A percentile compares a stretch with the other conserved stretches of the same genome.
phyloP scores from a whole-genome alignment of 1,140 invertebrate species.

The Papilio aristodemus region DNA sequence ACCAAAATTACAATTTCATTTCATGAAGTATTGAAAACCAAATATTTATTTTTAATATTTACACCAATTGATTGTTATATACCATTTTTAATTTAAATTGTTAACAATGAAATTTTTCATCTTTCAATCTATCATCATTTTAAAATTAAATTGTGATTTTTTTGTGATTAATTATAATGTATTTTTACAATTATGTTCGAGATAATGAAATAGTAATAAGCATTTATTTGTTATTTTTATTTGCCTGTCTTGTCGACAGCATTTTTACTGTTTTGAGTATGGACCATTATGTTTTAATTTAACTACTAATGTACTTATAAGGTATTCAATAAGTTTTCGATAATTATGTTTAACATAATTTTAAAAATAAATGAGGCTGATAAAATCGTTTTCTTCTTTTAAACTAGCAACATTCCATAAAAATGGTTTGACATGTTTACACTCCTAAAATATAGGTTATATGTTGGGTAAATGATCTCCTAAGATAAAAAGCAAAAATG shows the following conservation, averaged over 20 bases:
- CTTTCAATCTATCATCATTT: not conserved
- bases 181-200: not conserved
- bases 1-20: constrained; percentile 40
- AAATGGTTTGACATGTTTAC: not conserved
- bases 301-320: constrained; percentile 24
- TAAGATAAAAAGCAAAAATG: not conserved
- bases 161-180: constrained; percentile 19
- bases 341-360: constrained; percentile 33
- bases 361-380: constrained; percentile 49
- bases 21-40: constrained; percentile 48
- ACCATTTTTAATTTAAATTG: constrained; percentile 15
- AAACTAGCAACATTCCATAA: not conserved
- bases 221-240: constrained; percentile 17
- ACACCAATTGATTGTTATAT: constrained; percentile 33
- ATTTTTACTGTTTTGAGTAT: not conserved
- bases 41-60: constrained; percentile 40
- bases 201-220: constrained; percentile 6
- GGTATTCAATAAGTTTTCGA: constrained; percentile 14
- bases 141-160: constrained; percentile 21
- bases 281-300: not conserved
- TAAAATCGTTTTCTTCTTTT: constrained; percentile 29
- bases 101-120: constrained; percentile 10
- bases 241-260: not conserved
- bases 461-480: not conserved
- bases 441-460: not conserved